phyloP scores from a whole-genome alignment of 2,797 vertebrate genomes.

The Eulemur albifrons region DNA sequence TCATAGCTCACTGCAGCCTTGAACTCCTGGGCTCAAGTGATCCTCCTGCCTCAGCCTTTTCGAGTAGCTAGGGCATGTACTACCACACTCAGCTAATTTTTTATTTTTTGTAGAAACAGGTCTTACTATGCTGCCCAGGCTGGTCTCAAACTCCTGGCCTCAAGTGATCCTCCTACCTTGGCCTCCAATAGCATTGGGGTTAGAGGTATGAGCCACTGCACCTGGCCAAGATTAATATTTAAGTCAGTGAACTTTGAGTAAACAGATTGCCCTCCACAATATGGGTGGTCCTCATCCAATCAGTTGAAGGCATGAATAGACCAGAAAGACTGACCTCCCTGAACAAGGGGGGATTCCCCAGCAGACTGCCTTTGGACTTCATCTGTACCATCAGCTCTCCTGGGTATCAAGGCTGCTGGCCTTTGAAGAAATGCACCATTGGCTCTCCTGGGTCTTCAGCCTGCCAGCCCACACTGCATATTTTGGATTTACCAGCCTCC shows the following conservation, averaged over 20 bases:
- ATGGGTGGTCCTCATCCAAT: background rate
- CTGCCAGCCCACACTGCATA: background rate
- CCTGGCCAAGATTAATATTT: background rate
- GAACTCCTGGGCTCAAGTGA: background rate
- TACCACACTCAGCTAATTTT: background rate
- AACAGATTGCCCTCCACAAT: background rate
- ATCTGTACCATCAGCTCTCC: background rate
- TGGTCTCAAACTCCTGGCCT: background rate
- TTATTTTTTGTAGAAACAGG: background rate
- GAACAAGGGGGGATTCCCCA: background rate
- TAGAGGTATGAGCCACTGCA: background rate
- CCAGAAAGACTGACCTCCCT: background rate
- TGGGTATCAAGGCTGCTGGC: background rate
- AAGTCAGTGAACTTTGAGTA: background rate
- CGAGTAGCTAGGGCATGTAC: background rate
- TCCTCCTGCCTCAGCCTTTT: background rate
- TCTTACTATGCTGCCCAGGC: background rate
- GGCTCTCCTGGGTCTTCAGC: background rate
- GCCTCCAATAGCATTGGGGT: background rate
- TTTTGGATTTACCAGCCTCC: background rate
- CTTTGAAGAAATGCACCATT: background rate
- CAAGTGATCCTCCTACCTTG: background rate
- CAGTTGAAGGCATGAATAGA: background rate
- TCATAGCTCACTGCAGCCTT: background rate
- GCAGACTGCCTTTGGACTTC: background rate